These are phyloP conservation scores for Amblyopsis hoosieri DNA, from an alignment of 2,797 vertebrate genomes.

Conservation along the genomic window DNA sequence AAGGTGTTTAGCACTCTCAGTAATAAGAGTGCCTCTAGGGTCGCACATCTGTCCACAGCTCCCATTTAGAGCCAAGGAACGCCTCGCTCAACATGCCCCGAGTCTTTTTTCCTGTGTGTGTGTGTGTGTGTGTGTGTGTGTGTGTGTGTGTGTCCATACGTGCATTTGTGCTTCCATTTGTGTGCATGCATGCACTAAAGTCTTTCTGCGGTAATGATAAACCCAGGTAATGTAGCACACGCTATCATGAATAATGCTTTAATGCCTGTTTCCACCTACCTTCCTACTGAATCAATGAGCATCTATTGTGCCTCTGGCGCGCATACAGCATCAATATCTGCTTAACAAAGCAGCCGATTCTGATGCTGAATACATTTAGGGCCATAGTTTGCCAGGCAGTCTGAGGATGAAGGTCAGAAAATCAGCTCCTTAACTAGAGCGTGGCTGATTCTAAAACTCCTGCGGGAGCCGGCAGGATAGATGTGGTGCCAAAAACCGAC, in stretches of 20 bases:
- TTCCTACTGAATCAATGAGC: not conserved
- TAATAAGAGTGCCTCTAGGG: conserved; percentile 40
- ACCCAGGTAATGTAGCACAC: not conserved
- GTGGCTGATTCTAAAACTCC: conserved; percentile 11
- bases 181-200: not conserved
- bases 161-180: conserved; percentile 1
- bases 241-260: not conserved
- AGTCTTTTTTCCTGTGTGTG: not conserved
- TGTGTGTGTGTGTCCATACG: conserved; percentile 2
- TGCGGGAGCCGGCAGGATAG: conserved; percentile 34
- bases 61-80: conserved; percentile 37
- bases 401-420: conserved; percentile 13
- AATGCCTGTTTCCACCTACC: not conserved
- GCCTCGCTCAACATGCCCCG: conserved; percentile 7
- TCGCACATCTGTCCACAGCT: conserved; percentile 38
- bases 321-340: not conserved
- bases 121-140: conserved; percentile 13
- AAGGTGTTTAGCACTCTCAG: conserved; percentile 43
- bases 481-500: conserved; percentile 17
- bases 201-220: not conserved
- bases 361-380: not conserved
- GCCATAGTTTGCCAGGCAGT: conserved; percentile 25
- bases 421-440: conserved; percentile 16
- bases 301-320: not conserved
- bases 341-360: too few relatives aligned